These are phyloP conservation scores for Takifugu ocellatus DNA, from an alignment of 2,797 vertebrate species.

Conservation along the genomic window DNA sequence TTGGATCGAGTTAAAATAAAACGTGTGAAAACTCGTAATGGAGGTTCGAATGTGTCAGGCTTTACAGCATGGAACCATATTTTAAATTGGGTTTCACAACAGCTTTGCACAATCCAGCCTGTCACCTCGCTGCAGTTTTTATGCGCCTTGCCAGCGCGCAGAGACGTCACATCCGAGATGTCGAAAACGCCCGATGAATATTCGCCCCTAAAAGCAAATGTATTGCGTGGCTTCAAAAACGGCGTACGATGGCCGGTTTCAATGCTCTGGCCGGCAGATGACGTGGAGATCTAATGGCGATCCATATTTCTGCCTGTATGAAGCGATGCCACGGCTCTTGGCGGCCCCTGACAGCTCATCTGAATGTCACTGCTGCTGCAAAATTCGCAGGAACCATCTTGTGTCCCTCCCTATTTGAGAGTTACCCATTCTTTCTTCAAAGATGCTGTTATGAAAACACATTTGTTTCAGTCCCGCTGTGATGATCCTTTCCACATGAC, in stretches of 20 bases:
- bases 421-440: slow-evolving; percentile 13
- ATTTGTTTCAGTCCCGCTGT: slow-evolving; percentile 21
- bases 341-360: slow-evolving; percentile 31
- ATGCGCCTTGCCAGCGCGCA: too few relatives aligned
- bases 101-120: too few relatives aligned
- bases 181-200: not conserved
- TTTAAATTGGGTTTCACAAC: too few relatives aligned
- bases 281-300: slow-evolving; percentile 6
- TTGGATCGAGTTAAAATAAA: too few relatives aligned
- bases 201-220: not conserved
- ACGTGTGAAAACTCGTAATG: too few relatives aligned
- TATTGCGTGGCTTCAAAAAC: not conserved
- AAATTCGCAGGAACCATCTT: slow-evolving; percentile 2
- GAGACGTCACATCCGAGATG: not conserved
- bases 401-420: not conserved
- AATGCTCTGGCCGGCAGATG: slow-evolving; percentile 1
- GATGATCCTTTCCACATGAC: slow-evolving; percentile 28
- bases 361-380: slow-evolving; percentile 17
- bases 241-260: slow-evolving; percentile 14
- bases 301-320: slow-evolving; percentile 34
- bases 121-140: too few relatives aligned
- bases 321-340: slow-evolving; percentile 45
- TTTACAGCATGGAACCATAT: too few relatives aligned
- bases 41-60: too few relatives aligned
- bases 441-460: slow-evolving; percentile 26